Evolutionary conservation across 2,113 vertebrate genomes (phyloP).

Genomic region (Myrmecophaga tridactyla): DNA sequence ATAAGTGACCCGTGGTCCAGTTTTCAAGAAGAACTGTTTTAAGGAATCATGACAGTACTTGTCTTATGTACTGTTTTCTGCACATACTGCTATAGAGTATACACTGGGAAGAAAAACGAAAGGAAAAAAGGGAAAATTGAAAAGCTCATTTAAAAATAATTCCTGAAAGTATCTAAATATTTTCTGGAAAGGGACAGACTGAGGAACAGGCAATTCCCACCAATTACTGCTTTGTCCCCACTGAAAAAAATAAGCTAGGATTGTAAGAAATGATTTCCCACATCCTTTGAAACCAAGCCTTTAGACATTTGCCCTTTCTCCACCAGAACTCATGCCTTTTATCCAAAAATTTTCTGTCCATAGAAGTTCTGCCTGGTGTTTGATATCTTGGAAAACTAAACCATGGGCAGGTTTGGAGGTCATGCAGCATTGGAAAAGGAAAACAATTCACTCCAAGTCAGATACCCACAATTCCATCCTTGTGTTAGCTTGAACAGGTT

Average conservation of each 20-base stretch:
- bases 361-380: background rate
- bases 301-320: background rate
- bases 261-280: background rate
- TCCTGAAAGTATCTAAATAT: background rate
- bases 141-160: background rate
- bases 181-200: background rate
- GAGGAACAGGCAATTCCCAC: background rate
- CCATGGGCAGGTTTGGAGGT: background rate
- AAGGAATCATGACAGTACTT: background rate
- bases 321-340: background rate
- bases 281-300: background rate
- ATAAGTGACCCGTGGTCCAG: background rate
- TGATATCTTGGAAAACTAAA: background rate
- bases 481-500: background rate
- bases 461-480: background rate
- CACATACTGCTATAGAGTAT: background rate
- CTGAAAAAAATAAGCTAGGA: background rate
- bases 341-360: background rate
- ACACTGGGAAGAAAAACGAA: background rate
- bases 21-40: background rate
- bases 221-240: background rate
- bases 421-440: background rate
- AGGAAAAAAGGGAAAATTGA: background rate
- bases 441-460: background rate
- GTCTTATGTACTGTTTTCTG: background rate